A percentile compares a stretch with the other conserved stretches of the same genome.
Conservation (phyloP, 2,113 vertebrate species). For the Ictalurus punctatus region DNA sequence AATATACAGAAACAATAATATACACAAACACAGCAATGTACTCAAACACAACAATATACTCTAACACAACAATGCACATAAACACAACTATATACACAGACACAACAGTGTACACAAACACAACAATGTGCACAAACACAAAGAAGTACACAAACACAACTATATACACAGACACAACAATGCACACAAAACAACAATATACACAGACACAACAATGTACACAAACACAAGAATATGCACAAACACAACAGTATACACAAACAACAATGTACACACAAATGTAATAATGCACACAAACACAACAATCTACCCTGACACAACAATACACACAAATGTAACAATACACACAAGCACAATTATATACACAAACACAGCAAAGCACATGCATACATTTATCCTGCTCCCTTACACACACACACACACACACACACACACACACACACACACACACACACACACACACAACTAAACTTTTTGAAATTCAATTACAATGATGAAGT, state of each 20-base stretch:
- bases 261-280: neutral
- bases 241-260: neutral
- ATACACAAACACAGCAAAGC: neutral
- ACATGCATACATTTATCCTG: neutral
- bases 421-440: neutral
- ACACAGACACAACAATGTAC: neutral
- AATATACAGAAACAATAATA: neutral
- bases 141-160: neutral
- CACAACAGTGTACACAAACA: neutral
- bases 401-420: neutral
- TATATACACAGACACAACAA: neutral
- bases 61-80: neutral
- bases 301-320: neutral
- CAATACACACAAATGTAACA: neutral
- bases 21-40: neutral
- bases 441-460: neutral
- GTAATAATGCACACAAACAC: neutral
- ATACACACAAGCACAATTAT: neutral
- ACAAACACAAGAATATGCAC: neutral
- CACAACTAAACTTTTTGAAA: slow-evolving; percentile 12
- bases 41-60: neutral
- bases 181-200: neutral
- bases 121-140: neutral
- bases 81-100: neutral
- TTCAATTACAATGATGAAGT: slow-evolving; percentile 41